A percentile compares a stretch with the other conserved stretches of the same genome.
Evolutionary conservation across 2,113 vertebrate genomes (phyloP).

Genomic region (Notothenia rossii): DNA sequence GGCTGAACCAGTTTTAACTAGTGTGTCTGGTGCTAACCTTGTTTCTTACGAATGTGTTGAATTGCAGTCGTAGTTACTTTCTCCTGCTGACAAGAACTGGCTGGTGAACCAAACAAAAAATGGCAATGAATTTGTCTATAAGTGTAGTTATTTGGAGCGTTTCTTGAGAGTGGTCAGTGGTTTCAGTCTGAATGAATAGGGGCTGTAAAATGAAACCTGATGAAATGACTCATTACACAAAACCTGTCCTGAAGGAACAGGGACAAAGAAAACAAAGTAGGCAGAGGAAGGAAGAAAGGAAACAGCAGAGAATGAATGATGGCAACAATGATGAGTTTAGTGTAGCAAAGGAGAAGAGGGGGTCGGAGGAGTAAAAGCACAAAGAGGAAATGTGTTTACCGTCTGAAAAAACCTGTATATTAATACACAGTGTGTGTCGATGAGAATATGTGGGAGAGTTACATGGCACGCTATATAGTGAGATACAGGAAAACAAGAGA

Average conservation of each 20-base stretch:
- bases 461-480: conserved; percentile 7
- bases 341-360: conserved; percentile 36
- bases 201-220: conserved; percentile 70
- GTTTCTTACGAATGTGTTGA: conserved; percentile 25
- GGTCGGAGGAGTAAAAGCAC: conserved; percentile 12
- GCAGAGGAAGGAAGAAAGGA: conserved; percentile 75
- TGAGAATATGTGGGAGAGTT: conserved; percentile 3
- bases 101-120: conserved; percentile 22
- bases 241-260: conserved; percentile 72
- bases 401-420: conserved; percentile 40
- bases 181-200: conserved; percentile 51
- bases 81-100: background rate
- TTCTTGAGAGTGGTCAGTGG: conserved; percentile 22
- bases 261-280: conserved; percentile 77
- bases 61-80: conserved; percentile 3
- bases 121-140: conserved; percentile 1
- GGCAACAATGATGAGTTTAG: conserved; percentile 62
- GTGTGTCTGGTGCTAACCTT: conserved; percentile 43
- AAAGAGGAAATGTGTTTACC: conserved; percentile 49
- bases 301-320: conserved; percentile 69
- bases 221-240: conserved; percentile 76
- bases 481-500: conserved; percentile 41
- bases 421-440: conserved; percentile 22
- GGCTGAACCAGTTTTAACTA: conserved; percentile 53
- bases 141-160: background rate